These are phyloP conservation scores for Ceraclea dissimilis DNA, from an alignment of 2,888 invertebrate genomes.

Conservation along the genomic window DNA sequence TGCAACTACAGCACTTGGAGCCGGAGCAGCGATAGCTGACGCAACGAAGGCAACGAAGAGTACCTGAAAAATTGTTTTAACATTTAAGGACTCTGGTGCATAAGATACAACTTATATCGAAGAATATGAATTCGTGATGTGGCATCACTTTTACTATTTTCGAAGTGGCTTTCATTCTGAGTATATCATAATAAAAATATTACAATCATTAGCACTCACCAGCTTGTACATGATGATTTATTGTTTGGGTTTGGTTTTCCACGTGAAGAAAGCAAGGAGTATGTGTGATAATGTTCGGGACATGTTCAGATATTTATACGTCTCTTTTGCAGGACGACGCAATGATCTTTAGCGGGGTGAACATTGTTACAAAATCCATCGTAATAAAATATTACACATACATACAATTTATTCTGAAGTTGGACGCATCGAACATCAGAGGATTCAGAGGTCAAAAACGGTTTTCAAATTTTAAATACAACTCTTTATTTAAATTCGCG, in stretches of 20 bases:
- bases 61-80: constrained; percentile 18
- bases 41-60: constrained; percentile 22
- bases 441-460: too few species aligned
- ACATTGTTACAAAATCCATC: background rate
- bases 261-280: background rate
- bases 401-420: too few species aligned
- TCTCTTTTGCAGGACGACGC: constrained; percentile 5
- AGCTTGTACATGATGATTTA: constrained; percentile 24
- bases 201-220: constrained; percentile 24
- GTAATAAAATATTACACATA: background rate
- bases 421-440: too few species aligned
- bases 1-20: constrained; percentile 13
- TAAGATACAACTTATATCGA: too few species aligned
- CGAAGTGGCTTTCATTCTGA: too few species aligned
- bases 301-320: constrained; percentile 24
- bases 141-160: too few species aligned
- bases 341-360: background rate
- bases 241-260: background rate
- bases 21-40: constrained; percentile 18
- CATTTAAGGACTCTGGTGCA: too few species aligned
- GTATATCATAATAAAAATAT: too few species aligned
- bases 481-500: too few species aligned
- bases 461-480: too few species aligned
- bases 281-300: background rate
- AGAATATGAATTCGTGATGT: too few species aligned